phyloP scores from a whole-genome alignment of 2,888 invertebrate genomes.

The Hermodice carunculata region DNA sequence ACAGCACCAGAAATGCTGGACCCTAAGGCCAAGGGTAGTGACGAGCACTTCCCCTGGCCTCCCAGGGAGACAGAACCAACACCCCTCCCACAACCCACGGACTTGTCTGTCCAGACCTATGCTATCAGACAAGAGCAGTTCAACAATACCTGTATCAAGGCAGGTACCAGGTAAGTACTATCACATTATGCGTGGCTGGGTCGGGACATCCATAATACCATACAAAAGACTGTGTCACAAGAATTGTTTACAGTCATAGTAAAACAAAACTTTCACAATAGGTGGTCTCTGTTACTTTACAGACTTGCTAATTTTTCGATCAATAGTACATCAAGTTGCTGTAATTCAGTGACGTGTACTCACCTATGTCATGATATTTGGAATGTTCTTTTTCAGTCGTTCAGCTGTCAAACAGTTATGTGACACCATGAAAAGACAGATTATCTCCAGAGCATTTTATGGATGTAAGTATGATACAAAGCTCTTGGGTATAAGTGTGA shows the following conservation, averaged over 20 bases:
- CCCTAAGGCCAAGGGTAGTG: conserved; percentile 60
- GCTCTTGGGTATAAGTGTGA: too few relatives aligned
- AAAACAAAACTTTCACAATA: too few relatives aligned
- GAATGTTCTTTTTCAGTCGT: too few relatives aligned
- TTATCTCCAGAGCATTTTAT: conserved; percentile 94
- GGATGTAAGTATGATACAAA: conserved; percentile 82
- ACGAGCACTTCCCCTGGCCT: conserved; percentile 23
- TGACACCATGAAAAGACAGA: conserved; percentile 94
- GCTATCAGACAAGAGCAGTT: conserved; percentile 61
- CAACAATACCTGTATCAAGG: conserved; percentile 58
- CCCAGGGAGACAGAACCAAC: background rate
- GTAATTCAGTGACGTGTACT: too few relatives aligned
- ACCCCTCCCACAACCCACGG: background rate
- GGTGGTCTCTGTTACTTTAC: too few relatives aligned
- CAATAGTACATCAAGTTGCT: too few relatives aligned
- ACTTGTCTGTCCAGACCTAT: conserved; percentile 44
- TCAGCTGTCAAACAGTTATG: conserved; percentile 82
- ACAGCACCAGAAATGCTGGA: conserved; percentile 69
- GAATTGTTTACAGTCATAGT: too few relatives aligned
- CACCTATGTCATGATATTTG: too few relatives aligned
- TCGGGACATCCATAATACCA: too few relatives aligned
- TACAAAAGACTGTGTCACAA: too few relatives aligned
- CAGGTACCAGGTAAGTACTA: conserved; percentile 54
- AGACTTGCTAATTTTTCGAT: too few relatives aligned
- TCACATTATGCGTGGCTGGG: too few relatives aligned